phyloP scores from a whole-genome alignment of 2,888 invertebrate species.

The Zygogramma bicolorata region DNA sequence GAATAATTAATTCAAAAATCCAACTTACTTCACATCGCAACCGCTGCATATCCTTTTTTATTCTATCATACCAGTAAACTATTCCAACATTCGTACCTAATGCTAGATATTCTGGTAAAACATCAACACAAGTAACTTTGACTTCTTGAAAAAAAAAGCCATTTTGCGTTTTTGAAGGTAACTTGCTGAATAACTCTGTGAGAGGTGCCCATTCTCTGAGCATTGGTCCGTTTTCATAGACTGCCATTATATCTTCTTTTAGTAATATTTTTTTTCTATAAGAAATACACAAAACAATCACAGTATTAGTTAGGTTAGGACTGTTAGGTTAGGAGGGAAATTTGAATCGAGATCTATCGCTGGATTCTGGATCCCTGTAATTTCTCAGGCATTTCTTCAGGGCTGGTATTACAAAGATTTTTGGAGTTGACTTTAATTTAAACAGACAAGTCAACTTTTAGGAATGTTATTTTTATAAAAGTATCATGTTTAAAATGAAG shows the following conservation, averaged over 20 bases:
- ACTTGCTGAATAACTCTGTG: constrained; percentile 78
- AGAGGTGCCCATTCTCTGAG: constrained; percentile 86
- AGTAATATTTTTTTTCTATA: background rate
- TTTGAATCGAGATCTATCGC: too few species aligned
- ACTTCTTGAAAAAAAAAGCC: constrained; percentile 83
- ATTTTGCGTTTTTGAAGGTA: constrained; percentile 80
- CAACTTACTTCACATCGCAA: constrained; percentile 81
- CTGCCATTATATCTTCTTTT: constrained; percentile 25
- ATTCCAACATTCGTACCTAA: constrained; percentile 88
- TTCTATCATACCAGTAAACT: constrained; percentile 89
- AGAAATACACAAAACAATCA: too few species aligned
- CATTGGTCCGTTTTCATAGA: constrained; percentile 24
- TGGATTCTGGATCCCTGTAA: too few species aligned
- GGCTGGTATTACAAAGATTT: too few species aligned
- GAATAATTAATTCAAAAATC: too few species aligned
- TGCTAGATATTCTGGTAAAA: constrained; percentile 84
- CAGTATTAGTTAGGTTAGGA: too few species aligned
- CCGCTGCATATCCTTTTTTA: constrained; percentile 80
- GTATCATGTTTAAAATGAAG: too few species aligned
- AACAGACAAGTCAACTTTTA: too few species aligned
- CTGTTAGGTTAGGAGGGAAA: too few species aligned
- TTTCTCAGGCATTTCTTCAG: too few species aligned
- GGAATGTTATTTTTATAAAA: too few species aligned
- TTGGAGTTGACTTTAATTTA: too few species aligned
- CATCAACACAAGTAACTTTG: constrained; percentile 84